Evolutionary conservation across 2,888 invertebrate genomes (phyloP).

Genomic region (Lasioglossum oenotherae): DNA sequence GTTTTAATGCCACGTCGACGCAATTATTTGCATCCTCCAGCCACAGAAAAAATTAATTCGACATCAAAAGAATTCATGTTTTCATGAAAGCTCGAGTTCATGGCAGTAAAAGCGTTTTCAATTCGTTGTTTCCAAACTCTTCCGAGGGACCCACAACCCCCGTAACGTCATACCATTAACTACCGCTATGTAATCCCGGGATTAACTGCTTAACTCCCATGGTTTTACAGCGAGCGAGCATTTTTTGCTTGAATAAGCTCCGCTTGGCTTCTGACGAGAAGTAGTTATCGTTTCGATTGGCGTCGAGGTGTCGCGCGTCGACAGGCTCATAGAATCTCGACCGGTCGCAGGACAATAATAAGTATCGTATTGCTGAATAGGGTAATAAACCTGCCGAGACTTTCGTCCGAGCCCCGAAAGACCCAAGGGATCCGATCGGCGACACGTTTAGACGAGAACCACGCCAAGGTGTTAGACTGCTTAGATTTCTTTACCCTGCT

Average conservation of each 20-base stretch:
- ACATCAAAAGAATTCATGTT: neutral
- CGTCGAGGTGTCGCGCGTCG: neutral
- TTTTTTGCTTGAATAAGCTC: neutral
- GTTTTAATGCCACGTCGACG: neutral
- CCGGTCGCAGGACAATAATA: conserved; percentile 11
- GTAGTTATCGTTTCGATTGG: neutral
- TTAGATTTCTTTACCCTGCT: conserved; percentile 49
- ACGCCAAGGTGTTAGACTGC: conserved; percentile 43
- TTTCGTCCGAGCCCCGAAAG: too few relatives aligned
- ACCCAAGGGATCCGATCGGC: neutral
- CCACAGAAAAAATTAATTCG: neutral
- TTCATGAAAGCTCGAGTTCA: neutral
- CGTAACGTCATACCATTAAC: neutral
- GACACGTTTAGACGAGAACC: conserved; percentile 42
- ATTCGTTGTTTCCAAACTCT: neutral
- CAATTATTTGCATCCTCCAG: too few relatives aligned
- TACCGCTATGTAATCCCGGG: conserved; percentile 2
- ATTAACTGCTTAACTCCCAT: neutral
- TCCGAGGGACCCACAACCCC: neutral
- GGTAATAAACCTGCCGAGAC: conserved; percentile 30
- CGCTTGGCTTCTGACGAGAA: neutral
- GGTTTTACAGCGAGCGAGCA: neutral
- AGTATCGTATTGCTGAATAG: conserved; percentile 22
- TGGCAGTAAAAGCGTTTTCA: neutral
- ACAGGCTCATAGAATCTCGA: conserved; percentile 1